These are phyloP conservation scores for Elaphurus davidianus DNA, from an alignment of 2,113 vertebrate genomes.

Conservation along the genomic window DNA sequence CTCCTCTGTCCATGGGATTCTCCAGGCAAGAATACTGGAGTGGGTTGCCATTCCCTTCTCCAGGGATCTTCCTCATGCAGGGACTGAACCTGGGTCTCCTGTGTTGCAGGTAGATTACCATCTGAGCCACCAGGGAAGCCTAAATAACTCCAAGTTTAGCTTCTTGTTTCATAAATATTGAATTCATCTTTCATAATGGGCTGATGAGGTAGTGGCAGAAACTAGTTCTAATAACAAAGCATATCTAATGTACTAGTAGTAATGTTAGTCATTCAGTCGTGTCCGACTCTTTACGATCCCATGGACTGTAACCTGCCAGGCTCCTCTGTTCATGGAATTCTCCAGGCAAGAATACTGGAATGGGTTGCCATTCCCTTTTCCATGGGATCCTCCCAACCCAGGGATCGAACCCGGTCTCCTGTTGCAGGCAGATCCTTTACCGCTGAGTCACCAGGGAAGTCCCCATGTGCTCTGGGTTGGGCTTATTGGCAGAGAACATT, in stretches of 20 bases:
- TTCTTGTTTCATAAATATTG: constrained; percentile 43
- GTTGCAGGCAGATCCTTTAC: background rate
- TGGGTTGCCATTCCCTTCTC: background rate
- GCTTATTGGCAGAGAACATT: background rate
- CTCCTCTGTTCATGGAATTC: background rate
- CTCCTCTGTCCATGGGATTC: background rate
- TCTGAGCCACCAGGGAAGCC: background rate
- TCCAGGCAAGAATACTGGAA: background rate
- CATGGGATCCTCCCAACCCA: background rate
- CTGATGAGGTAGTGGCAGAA: constrained; percentile 10
- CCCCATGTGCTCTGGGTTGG: background rate
- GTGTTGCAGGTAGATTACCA: background rate
- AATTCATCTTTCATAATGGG: constrained; percentile 43
- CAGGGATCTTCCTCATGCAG: background rate
- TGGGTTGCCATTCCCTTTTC: background rate
- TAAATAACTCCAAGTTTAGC: constrained; percentile 31
- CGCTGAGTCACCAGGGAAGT: background rate
- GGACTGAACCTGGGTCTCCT: background rate
- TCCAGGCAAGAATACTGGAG: background rate
- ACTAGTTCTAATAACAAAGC: background rate
- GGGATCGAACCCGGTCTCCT: background rate
- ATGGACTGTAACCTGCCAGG: background rate
- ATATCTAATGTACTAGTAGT: background rate
- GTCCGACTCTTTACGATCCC: too few relatives aligned
- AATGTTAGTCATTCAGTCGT: background rate